phyloP scores from a whole-genome alignment of 2,113 vertebrate genomes.

The Heterochromis multidens region DNA sequence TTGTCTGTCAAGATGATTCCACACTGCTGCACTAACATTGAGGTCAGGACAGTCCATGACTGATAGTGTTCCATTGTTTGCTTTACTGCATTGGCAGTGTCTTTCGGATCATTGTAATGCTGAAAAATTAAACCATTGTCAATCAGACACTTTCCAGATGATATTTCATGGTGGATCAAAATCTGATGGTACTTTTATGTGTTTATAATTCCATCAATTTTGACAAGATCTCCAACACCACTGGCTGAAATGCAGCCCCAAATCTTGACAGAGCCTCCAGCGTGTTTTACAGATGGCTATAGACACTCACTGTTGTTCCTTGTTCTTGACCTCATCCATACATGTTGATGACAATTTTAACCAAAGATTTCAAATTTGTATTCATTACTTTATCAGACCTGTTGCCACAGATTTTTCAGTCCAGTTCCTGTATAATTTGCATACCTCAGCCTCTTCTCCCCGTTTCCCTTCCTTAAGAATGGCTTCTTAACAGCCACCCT shows the following conservation, averaged over 20 bases:
- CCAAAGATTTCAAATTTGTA: not conserved
- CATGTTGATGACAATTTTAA: not conserved
- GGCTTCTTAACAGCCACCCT: not conserved
- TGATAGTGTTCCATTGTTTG: not conserved
- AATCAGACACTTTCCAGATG: too few species aligned
- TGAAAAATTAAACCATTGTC: too few species aligned
- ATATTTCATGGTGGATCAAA: too few species aligned
- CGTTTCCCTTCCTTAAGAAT: not conserved
- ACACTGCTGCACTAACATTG: not conserved
- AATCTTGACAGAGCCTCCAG: not conserved
- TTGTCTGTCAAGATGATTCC: not conserved
- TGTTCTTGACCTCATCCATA: too few species aligned
- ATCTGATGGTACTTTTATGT: too few species aligned
- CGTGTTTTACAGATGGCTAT: not conserved
- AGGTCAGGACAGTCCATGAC: not conserved
- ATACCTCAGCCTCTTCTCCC: not conserved
- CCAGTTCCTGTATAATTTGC: not conserved
- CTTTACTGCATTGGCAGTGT: too few species aligned
- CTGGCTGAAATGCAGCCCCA: not conserved
- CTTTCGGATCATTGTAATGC: not conserved
- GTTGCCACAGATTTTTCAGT: not conserved
- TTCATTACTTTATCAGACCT: not conserved
- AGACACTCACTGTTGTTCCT: not conserved
- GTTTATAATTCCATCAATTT: too few species aligned
- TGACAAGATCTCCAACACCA: not conserved